Percentiles rank a stretch among this genome's conserved stretches.
These are phyloP conservation scores for Melipona quadrifasciata DNA, from an alignment of 1,140 invertebrate genomes.

Conservation along the genomic window DNA sequence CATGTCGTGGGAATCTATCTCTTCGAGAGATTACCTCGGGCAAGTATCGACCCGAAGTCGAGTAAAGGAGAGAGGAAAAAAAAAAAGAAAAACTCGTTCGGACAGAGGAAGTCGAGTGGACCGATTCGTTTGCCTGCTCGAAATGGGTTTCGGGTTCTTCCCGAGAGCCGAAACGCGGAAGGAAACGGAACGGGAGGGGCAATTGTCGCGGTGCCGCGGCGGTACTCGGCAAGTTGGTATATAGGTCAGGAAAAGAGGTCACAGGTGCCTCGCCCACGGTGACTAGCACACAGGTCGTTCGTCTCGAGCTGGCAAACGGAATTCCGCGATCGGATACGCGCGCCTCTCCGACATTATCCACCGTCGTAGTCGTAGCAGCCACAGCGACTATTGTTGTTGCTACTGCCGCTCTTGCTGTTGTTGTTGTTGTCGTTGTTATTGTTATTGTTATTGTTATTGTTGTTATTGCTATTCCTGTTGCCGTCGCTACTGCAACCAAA, in stretches of 20 bases:
- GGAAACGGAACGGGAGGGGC: constrained; percentile 20
- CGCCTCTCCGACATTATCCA: neutral
- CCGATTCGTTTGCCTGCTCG: neutral
- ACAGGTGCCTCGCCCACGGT: constrained; percentile 67
- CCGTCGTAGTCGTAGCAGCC: neutral
- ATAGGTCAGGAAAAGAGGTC: constrained; percentile 67
- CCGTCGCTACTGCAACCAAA: neutral
- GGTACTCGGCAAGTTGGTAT: constrained; percentile 43
- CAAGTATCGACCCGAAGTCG: constrained; percentile 51
- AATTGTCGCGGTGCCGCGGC: constrained; percentile 14
- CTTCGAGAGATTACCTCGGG: constrained; percentile 80
- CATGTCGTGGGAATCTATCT: constrained; percentile 83
- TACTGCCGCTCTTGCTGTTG: no score
- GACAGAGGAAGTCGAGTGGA: no score
- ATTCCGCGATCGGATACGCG: constrained; percentile 1
- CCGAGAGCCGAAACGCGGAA: neutral
- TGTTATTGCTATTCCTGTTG: no score
- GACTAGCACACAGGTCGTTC: constrained; percentile 40
- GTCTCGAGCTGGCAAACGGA: constrained; percentile 34
- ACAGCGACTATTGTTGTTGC: neutral
- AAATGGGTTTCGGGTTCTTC: neutral
- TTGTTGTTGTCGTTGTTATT: no score
- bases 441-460: no score
- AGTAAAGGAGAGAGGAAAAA: neutral
- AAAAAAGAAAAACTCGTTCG: neutral